Evolutionary conservation across 2,888 invertebrate species (phyloP), one percentile per base, ranked within the genome.

Genomic region (Piscicola geometra): DNA sequence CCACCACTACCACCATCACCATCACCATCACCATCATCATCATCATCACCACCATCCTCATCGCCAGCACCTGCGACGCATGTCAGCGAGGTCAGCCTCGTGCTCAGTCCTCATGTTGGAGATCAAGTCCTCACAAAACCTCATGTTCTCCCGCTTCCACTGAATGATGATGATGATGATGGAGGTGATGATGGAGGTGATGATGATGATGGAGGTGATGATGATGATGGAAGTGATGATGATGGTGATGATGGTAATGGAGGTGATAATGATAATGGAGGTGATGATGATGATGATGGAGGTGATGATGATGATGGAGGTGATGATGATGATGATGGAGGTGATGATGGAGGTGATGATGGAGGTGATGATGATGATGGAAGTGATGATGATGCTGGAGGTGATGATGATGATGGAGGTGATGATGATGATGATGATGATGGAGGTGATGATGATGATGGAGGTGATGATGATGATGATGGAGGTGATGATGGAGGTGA

Each of bases 281-380:
- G 21, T 47, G 21, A 47, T n/a, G n/a, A 47, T 47, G 50, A 47
- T 47, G 50, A 47, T 47, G 21, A 47, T 47, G 12, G 21, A 15
- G 21, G 21, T 21, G 21, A 47, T 47, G 50, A 47, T 15, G 50
- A 47, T 47, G n/a, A n/a, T 71, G 56, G 25, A 50, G 56, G 50
- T 71, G 56, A 71, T 71, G 56, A 71, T 71, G 71, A 71, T 56
- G 71, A 69, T 69, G 69, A 69, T 69, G 69, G 28, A 15, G 69
- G 28, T 69, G 69, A 69, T 69, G 69, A 69, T 69, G 69, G 28
- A 15, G 69, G 28, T 69, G 69, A 69, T 69, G 69, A 69, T 69
- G 69, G 28, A 15, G 69, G 28, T 69, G 69, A 69, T 69, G 69
- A 69, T 15, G 69, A 69, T 69, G 69, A 69, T 69, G 69, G 28